Conservation (phyloP, 1,140 invertebrate species). For the Bombyx mandarina region DNA sequence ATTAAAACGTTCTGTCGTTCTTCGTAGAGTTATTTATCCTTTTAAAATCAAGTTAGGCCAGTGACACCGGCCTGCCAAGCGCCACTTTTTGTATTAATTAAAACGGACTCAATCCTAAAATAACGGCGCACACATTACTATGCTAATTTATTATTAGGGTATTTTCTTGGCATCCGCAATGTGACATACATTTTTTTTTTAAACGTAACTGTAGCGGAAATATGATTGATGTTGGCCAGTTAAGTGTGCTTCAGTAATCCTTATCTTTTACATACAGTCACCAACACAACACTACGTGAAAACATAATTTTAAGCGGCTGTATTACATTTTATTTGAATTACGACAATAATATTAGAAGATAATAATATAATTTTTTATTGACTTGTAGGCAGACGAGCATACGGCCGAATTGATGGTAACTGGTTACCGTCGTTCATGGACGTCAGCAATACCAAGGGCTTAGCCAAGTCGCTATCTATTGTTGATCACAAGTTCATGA, state of each 20-base stretch:
- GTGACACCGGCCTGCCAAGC: conserved; percentile 38
- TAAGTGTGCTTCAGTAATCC: conserved; percentile 30
- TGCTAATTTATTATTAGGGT: conserved; percentile 67
- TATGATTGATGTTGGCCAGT: conserved; percentile 62
- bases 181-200: conserved; percentile 62
- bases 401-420: no score
- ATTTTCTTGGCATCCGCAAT: conserved; percentile 61
- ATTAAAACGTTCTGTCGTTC: no score
- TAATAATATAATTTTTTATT: no score
- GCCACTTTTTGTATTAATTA: conserved; percentile 53
- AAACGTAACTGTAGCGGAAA: conserved; percentile 62
- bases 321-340: no score
- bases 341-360: no score
- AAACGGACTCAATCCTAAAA: conserved; percentile 51
- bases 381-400: no score
- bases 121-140: conserved; percentile 62
- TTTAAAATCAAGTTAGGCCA: conserved; percentile 29
- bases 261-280: conserved; percentile 11
- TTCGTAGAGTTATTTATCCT: conserved; percentile 6
- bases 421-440: no score
- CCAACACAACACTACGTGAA: neutral
- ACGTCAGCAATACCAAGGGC: no score
- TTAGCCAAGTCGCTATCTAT: no score
- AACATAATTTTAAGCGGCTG: no score
- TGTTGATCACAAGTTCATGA: no score